phyloP scores from a whole-genome alignment of 2,113 vertebrate genomes.

The Lophura nycthemera region DNA sequence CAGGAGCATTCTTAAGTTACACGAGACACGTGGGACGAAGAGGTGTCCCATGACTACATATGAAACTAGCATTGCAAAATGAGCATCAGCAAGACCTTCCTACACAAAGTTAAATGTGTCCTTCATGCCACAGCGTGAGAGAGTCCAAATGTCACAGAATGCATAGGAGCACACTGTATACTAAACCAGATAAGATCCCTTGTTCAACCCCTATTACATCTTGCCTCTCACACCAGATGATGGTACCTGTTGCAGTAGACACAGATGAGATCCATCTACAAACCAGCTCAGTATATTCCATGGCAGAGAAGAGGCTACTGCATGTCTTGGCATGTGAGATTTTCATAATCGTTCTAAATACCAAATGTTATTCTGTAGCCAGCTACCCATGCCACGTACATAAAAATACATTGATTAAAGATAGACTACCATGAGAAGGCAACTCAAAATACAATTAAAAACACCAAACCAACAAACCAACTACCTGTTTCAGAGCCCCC shows the following conservation, averaged over 20 bases:
- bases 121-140: rapidly evolving
- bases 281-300: background rate
- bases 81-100: background rate
- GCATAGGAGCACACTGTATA: background rate
- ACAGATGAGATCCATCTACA: background rate
- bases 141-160: background rate
- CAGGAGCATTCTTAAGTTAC: background rate
- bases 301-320: background rate
- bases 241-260: background rate
- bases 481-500: background rate
- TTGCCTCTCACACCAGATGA: background rate
- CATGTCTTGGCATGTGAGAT: background rate
- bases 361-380: background rate
- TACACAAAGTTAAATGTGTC: background rate
- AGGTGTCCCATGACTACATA: background rate
- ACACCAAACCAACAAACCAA: background rate
- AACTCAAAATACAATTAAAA: constrained; percentile 19
- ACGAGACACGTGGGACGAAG: background rate
- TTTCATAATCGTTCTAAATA: constrained; percentile 3
- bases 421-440: background rate
- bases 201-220: background rate
- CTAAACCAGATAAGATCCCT: background rate
- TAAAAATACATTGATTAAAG: background rate
- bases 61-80: background rate
- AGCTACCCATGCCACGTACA: background rate